phyloP scores from a whole-genome alignment of 2,113 vertebrate genomes.

The Cheirogaleus medius region DNA sequence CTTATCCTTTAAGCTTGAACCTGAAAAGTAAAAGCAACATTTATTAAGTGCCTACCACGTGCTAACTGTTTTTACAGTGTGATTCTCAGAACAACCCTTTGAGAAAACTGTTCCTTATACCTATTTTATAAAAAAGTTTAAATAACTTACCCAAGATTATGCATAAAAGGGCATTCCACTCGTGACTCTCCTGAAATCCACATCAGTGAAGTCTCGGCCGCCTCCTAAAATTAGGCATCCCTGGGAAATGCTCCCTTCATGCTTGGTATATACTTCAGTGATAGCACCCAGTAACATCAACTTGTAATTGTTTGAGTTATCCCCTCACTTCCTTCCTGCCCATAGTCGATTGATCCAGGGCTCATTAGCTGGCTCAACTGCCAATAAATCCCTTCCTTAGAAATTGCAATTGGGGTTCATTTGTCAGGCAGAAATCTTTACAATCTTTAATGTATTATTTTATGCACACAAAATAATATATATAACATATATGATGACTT shows the following conservation, averaged over 20 bases:
- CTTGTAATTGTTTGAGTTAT: not conserved
- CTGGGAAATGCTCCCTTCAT: not conserved
- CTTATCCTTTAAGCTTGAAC: not conserved
- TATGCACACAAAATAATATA: not conserved
- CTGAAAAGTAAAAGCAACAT: constrained; percentile 42
- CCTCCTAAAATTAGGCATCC: not conserved
- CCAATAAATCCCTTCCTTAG: not conserved
- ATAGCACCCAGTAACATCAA: not conserved
- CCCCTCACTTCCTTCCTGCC: not conserved
- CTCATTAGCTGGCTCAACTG: not conserved
- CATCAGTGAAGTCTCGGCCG: not conserved
- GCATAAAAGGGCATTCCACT: not conserved
- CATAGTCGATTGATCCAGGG: not conserved
- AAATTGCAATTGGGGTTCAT: not conserved
- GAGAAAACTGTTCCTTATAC: not conserved
- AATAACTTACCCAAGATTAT: not conserved
- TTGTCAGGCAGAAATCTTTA: not conserved
- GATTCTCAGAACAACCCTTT: not conserved
- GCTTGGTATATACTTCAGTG: too few species aligned
- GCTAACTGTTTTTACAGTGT: constrained; percentile 3
- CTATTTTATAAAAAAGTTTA: not conserved
- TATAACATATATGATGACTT: not conserved
- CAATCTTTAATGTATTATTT: not conserved
- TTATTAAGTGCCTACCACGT: not conserved
- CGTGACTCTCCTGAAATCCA: not conserved